Percentiles rank a stretch among this genome's conserved stretches.
Evolutionary conservation across 2,113 vertebrate genomes (phyloP).

Genomic region (Mustelus asterias): DNA sequence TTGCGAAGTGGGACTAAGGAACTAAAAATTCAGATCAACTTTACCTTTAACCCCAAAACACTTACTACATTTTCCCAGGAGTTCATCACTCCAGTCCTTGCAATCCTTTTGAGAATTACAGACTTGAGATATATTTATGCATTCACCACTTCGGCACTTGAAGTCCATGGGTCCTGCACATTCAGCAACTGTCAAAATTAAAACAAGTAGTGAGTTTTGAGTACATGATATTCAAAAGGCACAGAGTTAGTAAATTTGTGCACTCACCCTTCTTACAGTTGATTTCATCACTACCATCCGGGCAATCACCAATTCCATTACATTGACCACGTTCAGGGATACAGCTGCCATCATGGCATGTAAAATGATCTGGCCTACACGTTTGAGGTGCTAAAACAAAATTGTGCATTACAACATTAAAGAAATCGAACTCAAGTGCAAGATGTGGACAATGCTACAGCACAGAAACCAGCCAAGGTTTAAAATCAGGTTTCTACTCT

Average conservation of each 20-base stretch:
- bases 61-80: conserved; percentile 22
- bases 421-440: neutral
- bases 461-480: neutral
- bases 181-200: neutral
- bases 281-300: conserved; percentile 27
- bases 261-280: neutral
- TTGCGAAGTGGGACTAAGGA: neutral
- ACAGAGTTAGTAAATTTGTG: neutral
- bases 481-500: neutral
- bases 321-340: neutral
- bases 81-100: conserved; percentile 31
- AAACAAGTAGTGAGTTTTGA: neutral
- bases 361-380: conserved; percentile 17
- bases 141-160: conserved; percentile 34
- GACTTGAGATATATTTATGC: neutral
- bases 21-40: too few species aligned
- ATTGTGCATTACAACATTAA: neutral
- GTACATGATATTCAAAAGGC: neutral
- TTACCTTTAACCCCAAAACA: neutral
- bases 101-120: neutral
- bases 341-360: neutral
- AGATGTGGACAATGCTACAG: too few species aligned
- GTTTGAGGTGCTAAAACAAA: neutral
- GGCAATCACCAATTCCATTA: neutral
- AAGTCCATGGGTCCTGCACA: neutral